Base-by-base conservation (phyloP, 2,113 vertebrate species). In the Apteryx owenii region DNA sequence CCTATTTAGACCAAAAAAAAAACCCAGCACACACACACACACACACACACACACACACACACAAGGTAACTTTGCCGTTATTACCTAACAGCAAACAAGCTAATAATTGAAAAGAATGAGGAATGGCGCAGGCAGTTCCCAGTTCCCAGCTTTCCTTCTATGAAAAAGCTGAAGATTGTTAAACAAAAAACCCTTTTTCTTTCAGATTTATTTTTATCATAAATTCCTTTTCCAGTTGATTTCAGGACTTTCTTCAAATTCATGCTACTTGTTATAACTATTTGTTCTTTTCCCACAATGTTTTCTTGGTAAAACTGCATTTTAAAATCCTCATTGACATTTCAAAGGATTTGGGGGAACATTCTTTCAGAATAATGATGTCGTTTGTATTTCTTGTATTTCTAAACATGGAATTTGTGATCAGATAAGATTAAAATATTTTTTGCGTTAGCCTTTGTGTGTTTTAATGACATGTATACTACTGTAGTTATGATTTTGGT, bases 351-450 rank as follows among this genome's bases (percentile, higher is more conserved):
- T 65, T 38, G 56, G 94, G 79, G 56, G 88, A 91, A 91, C n/a
- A 36, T 11, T 1, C 75, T 64, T 70, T 64, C 42, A 88, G 81
- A 94, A 50, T 36, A 81, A 81, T 38, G 54, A 70, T 46, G 50
- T 18, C 20, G 10, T 71, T 70, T 62, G 22, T 82, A 68, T 80
- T 90, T 83, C 64, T 76, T 91, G 9, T 60, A 33, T 81, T 85
- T 90, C 44, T 94, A 68, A 70, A 93, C 81, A 65, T 61, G 29
- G 70, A 85, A 73, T 58, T 90, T 87, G 40, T 76, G 46, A 68
- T 88, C 75, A 61, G 58, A 89, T 40, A 80, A 81, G 5, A 95
- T 95, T 93, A 97, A 96, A 95, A 36, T 66, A 46, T 9, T 70
- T 87, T 40, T 26, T 69, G 7, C 19, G n/a, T 72, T 66, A 19